Conservation (phyloP, 30 jellyfish, hydroid and myxozoan species). For the Cassiopea xamachana region DNA sequence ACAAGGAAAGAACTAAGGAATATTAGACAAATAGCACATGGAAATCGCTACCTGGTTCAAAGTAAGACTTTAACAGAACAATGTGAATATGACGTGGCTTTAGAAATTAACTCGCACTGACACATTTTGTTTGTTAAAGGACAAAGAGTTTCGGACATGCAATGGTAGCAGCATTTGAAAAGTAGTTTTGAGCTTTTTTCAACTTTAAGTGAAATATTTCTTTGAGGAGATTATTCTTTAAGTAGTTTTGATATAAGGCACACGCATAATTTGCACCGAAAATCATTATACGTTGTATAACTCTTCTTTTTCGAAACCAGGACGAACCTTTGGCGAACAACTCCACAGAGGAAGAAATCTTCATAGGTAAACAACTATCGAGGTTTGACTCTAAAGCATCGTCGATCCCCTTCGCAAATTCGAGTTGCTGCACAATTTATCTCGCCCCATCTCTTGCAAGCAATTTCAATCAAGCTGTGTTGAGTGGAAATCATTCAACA, state of each 20-base stretch:
- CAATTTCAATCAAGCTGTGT: slow-evolving; percentile 50
- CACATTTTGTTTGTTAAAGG: no score
- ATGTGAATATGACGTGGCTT: no score
- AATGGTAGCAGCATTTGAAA: no score
- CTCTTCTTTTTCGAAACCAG: slow-evolving; percentile 41
- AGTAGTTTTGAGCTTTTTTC: no score
- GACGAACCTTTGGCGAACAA: slow-evolving; percentile 71
- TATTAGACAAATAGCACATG: no score
- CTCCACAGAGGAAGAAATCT: slow-evolving; percentile 58
- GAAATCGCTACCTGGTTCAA: no score
- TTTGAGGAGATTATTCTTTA: no score
- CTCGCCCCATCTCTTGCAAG: slow-evolving; percentile 80
- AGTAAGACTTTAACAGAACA: no score
- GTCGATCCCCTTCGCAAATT: slow-evolving; percentile 80
- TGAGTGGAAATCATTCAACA: slow-evolving; percentile 52
- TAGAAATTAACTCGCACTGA: no score
- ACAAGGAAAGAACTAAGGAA: no score
- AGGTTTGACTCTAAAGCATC: slow-evolving; percentile 82
- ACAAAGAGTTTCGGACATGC: no score
- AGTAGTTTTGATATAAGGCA: neutral
- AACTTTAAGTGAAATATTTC: no score
- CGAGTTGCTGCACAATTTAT: slow-evolving; percentile 80
- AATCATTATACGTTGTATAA: slow-evolving; percentile 37
- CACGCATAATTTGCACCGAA: neutral
- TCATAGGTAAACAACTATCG: slow-evolving; percentile 61